These are phyloP conservation scores for Polydrusus tereticollis DNA, from an alignment of 2,888 invertebrate genomes.

Conservation along the genomic window DNA sequence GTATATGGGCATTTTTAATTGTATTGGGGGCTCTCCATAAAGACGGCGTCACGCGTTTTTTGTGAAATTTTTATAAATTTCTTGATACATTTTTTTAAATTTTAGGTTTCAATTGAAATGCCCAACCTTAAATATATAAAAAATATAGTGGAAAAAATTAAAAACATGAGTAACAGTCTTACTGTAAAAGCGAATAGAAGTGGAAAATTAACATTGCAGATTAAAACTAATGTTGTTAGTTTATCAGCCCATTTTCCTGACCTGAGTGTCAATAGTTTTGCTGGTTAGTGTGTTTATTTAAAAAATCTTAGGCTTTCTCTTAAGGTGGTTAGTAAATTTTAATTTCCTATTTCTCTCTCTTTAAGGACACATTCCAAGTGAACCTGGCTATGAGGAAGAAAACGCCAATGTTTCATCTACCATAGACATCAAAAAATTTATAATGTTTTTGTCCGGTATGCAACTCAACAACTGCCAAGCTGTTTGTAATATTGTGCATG, in stretches of 20 bases:
- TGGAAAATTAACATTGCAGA: constrained; percentile 80
- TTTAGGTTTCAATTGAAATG: constrained; percentile 82
- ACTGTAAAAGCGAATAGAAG: constrained; percentile 79
- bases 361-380: constrained; percentile 52
- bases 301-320: too few species aligned
- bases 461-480: constrained; percentile 81
- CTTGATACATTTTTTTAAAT: too few species aligned
- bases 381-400: constrained; percentile 62
- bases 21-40: too few species aligned
- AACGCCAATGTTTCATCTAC: constrained; percentile 68
- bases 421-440: constrained; percentile 84
- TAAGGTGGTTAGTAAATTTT: neutral
- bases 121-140: constrained; percentile 83
- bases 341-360: neutral
- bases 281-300: constrained; percentile 64
- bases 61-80: too few species aligned
- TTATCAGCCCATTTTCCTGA: constrained; percentile 86
- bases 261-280: constrained; percentile 75
- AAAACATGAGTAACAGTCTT: constrained; percentile 80
- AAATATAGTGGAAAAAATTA: constrained; percentile 87
- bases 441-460: constrained; percentile 84
- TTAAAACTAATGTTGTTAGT: constrained; percentile 84
- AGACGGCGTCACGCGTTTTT: too few species aligned
- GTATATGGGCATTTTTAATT: too few species aligned
- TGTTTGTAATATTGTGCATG: constrained; percentile 82